Base-by-base conservation (phyloP, 2,113 vertebrate genomes). In the Toxotes jaculatrix region DNA sequence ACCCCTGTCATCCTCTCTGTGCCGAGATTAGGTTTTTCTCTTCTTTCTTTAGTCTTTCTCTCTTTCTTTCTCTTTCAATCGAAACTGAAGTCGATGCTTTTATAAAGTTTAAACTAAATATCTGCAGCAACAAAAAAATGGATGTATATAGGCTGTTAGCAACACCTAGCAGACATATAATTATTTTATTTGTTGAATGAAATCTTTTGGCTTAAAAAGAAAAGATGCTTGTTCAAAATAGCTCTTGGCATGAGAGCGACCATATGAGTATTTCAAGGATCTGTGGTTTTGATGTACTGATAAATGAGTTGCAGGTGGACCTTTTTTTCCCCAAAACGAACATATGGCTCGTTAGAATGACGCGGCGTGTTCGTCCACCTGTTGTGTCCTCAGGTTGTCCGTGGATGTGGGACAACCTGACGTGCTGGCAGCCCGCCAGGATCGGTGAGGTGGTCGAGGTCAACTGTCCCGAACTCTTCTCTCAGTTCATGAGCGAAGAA, bases 331-430 rank as follows among this genome's bases (percentile, higher is more conserved):
- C 14, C 14, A 14, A 53, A 45, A 9, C 59, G 23, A 80, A 61
- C 34, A 53, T 60, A 42, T 80, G 69, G 14, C 45, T 19, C 9
- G 65, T 49, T 43, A 21, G 38, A 51, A 5, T 23, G 23, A 59
- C 71, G 34, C 57, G 0, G 14, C 36, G 42, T 38, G 21, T 62
- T 4, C 32, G 75, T 80, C 60, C 66, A 13, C 63, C 53, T 47
- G 78, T 55, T 6, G 9, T 80, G 0, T 80, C 77, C 73, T 3
- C 78, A 98, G 98, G 94, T 36, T 99, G 98, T 77, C 95, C 95
- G 0, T 96, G 97, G 91, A 96, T 98, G 95, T 99, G 98, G 98
- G 98, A 99, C 90, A 99, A 99, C 27, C 95, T 99, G 88, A 98
- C 98, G 0, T 99, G 98, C 61, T 99, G 98, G 98, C 94, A 96